Evolutionary conservation across 2,888 invertebrate species (phyloP).

Genomic region (Latrodectus hesperus): DNA sequence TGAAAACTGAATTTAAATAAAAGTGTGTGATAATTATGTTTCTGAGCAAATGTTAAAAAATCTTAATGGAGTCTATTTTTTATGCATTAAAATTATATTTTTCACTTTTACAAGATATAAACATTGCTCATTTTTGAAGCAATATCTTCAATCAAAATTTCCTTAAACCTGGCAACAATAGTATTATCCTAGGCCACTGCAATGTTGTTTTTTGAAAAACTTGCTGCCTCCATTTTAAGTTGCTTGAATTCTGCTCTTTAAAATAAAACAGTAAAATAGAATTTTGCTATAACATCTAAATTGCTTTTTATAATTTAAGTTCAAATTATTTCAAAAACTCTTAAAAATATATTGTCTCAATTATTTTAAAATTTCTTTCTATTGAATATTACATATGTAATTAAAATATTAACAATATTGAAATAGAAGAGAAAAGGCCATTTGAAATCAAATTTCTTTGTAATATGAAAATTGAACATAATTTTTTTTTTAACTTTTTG

Average conservation of each 20-base stretch:
- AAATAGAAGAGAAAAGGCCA: no score
- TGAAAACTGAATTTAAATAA: no score
- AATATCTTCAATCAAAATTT: not conserved
- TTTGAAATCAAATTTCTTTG: no score
- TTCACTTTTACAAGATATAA: not conserved
- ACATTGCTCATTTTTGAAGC: not conserved
- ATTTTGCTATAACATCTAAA: not conserved
- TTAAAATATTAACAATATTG: no score
- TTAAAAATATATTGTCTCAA: not conserved
- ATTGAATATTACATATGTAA: no score
- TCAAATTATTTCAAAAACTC: not conserved
- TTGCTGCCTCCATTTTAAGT: not conserved
- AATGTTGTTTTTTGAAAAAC: not conserved
- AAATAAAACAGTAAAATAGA: not conserved
- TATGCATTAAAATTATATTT: no score
- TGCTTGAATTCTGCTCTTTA: not conserved
- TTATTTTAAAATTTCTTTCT: no score
- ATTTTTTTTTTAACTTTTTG: no score
- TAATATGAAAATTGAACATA: no score
- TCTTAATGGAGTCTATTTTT: no score
- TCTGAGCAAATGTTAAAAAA: no score
- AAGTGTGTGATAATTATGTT: no score
- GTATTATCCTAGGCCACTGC: not conserved
- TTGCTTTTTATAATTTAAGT: not conserved
- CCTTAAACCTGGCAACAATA: slow-evolving; percentile 41